A percentile compares a stretch with the other conserved stretches of the same genome.
phyloP scores from a whole-genome alignment of 2,113 vertebrate species.

The Leptocoma aspasia region DNA sequence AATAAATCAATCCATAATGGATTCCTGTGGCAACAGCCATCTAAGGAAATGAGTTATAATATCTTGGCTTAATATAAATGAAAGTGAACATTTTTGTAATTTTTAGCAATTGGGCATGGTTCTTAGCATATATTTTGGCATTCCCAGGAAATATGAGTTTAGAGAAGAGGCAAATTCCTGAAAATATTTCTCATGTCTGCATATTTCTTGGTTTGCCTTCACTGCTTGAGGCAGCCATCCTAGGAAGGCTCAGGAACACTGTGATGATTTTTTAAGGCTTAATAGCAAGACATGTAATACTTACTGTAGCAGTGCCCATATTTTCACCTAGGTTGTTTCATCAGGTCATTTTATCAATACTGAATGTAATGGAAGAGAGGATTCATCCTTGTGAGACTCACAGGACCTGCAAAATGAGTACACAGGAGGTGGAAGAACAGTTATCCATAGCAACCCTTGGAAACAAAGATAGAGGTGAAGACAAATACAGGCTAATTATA shows the following conservation, averaged over 20 bases:
- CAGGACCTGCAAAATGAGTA: slow-evolving; percentile 15
- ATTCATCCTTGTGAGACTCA: not conserved
- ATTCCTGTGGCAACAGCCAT: not conserved
- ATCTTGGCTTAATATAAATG: not conserved
- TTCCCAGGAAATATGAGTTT: not conserved
- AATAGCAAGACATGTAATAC: not conserved
- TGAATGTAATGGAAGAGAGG: not conserved
- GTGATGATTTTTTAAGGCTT: not conserved
- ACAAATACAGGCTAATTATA: slow-evolving; percentile 38
- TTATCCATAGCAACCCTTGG: slow-evolving; percentile 41
- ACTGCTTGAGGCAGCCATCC: not conserved
- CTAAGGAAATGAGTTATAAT: not conserved
- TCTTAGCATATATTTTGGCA: not conserved
- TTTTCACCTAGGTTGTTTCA: not conserved
- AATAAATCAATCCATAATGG: not conserved
- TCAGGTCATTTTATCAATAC: not conserved
- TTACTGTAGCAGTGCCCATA: not conserved
- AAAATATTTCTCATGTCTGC: not conserved
- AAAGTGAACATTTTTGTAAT: not conserved
- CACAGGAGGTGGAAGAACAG: not conserved
- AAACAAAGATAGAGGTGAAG: slow-evolving; percentile 54
- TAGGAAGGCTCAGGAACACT: not conserved
- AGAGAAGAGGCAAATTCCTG: not conserved
- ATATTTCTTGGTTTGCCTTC: not conserved
- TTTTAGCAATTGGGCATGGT: not conserved